phyloP scores from a whole-genome alignment of 2,113 vertebrate genomes.

The Pomatorhinus ruficollis region DNA sequence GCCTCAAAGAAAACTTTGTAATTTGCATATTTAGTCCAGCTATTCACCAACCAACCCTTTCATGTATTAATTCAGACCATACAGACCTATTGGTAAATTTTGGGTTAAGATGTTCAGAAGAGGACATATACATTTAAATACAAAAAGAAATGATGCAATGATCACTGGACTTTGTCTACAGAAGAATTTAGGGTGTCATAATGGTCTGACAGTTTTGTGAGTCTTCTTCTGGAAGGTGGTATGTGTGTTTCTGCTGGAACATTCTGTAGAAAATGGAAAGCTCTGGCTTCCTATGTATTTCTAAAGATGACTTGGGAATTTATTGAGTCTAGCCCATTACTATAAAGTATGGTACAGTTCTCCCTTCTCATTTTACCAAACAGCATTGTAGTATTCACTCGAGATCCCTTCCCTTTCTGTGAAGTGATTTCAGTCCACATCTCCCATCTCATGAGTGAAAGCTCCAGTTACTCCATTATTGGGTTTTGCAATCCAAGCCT shows the following conservation, averaged over 20 bases:
- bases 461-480: not conserved
- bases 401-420: not conserved
- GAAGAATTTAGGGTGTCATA: not conserved
- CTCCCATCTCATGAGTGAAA: not conserved
- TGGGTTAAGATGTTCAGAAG: not conserved
- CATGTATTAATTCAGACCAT: not conserved
- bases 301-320: not conserved
- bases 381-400: not conserved
- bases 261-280: not conserved
- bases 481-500: not conserved
- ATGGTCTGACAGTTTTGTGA: not conserved
- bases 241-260: not conserved
- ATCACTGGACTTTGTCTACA: not conserved
- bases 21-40: slow-evolving; percentile 63
- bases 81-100: not conserved
- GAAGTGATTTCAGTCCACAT: not conserved
- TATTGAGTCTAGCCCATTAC: not conserved
- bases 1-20: slow-evolving; percentile 54
- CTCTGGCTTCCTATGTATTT: not conserved
- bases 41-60: not conserved
- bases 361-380: not conserved
- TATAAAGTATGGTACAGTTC: not conserved
- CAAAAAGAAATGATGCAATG: not conserved
- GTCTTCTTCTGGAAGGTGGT: not conserved
- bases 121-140: not conserved